phyloP scores from a whole-genome alignment of 2,113 vertebrate species.

The Porphyrio hochstetteri region DNA sequence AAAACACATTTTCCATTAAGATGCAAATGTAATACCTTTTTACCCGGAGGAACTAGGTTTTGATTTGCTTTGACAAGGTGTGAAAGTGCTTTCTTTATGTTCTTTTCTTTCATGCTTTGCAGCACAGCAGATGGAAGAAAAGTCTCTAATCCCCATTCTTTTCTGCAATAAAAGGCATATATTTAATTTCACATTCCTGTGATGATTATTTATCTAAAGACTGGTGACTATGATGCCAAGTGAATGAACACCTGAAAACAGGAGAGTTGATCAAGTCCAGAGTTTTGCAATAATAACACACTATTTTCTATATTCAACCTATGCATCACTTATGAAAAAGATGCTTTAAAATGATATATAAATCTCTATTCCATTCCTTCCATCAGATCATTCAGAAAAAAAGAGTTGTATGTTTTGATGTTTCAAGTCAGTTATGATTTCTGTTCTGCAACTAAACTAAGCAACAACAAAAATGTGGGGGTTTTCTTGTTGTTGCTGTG shows the following conservation, averaged over 20 bases:
- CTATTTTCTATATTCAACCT: not conserved
- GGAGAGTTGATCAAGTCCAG: not conserved
- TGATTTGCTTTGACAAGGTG: constrained; percentile 99
- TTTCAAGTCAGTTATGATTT: not conserved
- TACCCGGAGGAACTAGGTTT: constrained; percentile 96
- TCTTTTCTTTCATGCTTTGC: constrained; percentile 99
- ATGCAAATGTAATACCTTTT: constrained; percentile 90
- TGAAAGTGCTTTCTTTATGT: constrained; percentile 98
- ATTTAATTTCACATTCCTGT: constrained; percentile 68
- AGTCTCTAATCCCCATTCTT: constrained; percentile 97
- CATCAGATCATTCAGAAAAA: not conserved
- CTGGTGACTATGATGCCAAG: constrained; percentile 14
- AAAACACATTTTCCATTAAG: constrained; percentile 72
- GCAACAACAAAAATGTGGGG: not conserved
- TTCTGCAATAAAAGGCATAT: constrained; percentile 82
- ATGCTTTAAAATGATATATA: not conserved
- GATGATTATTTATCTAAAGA: constrained; percentile 63
- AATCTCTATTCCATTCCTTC: not conserved
- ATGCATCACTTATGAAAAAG: not conserved
- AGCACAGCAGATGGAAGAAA: constrained; percentile 97
- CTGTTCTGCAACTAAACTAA: not conserved
- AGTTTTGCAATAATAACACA: not conserved
- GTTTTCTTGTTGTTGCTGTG: not conserved
- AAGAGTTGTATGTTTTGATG: not conserved
- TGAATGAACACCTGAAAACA: constrained; percentile 33